A percentile compares a stretch with the other conserved stretches of the same genome.
phyloP scores from a whole-genome alignment of 2,113 vertebrate species.

The Podocnemis expansa region DNA sequence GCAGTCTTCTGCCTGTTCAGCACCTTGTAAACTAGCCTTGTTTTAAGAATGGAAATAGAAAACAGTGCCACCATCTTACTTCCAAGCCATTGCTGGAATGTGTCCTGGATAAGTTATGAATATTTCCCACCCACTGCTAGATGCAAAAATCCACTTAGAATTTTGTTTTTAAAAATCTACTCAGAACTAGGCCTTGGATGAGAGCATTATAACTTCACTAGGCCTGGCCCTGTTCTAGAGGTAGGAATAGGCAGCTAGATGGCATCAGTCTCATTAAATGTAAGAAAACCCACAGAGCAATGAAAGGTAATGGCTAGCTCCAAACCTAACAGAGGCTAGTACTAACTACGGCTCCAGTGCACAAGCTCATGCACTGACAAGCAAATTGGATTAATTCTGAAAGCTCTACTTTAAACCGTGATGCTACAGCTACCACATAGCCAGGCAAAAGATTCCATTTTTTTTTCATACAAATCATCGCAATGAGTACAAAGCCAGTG shows the following conservation, averaged over 20 bases:
- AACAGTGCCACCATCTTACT: not conserved
- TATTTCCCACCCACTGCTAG: not conserved
- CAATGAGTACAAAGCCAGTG: rapidly evolving
- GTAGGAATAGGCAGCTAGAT: not conserved
- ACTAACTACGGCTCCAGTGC: not conserved
- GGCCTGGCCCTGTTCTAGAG: not conserved
- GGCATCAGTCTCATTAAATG: not conserved
- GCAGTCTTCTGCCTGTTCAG: not conserved
- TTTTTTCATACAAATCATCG: not conserved
- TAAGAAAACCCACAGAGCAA: not conserved
- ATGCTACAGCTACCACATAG: rapidly evolving
- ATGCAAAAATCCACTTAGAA: not conserved
- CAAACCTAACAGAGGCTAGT: not conserved
- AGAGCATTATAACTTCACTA: not conserved
- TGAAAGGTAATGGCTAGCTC: not conserved
- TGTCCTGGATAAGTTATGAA: not conserved
- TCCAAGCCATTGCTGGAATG: not conserved
- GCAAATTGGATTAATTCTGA: not conserved
- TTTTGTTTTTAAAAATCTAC: not conserved
- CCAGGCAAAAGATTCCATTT: not conserved
- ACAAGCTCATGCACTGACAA: not conserved
- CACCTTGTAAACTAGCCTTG: not conserved
- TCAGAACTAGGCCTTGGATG: not conserved
- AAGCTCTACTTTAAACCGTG: not conserved
- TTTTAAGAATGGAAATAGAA: not conserved